Conservation (phyloP, 2,797 vertebrate genomes). For the Rallus crepitans region DNA sequence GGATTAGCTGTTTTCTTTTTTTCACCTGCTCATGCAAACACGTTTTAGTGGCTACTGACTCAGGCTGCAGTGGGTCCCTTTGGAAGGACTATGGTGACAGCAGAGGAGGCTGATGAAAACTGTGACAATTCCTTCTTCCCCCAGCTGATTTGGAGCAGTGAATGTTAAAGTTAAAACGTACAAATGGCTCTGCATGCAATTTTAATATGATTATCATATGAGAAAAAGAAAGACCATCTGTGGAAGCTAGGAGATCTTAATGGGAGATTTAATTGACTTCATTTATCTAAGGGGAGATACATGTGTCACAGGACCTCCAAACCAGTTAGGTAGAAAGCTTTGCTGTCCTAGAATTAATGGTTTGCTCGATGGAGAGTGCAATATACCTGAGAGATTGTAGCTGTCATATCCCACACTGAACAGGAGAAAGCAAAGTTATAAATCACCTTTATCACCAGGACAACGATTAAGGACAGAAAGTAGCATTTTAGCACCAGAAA, state of each 20-base stretch:
- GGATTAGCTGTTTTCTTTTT: background rate
- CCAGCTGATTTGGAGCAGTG: constrained; percentile 1
- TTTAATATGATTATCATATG: constrained; percentile 69
- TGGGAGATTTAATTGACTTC: constrained; percentile 68
- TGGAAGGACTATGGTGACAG: constrained; percentile 51
- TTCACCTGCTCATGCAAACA: constrained; percentile 8
- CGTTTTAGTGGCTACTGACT: background rate
- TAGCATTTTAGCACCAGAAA: background rate
- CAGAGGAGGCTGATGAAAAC: constrained; percentile 36
- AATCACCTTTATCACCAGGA: constrained; percentile 45
- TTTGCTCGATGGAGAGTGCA: constrained; percentile 5
- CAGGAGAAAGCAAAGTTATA: constrained; percentile 31
- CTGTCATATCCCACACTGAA: constrained; percentile 29
- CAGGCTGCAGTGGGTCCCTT: constrained; percentile 24
- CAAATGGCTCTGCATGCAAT: constrained; percentile 68
- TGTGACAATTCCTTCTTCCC: constrained; percentile 43
- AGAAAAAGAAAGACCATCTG: constrained; percentile 64
- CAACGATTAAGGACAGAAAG: constrained; percentile 25
- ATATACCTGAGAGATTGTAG: constrained; percentile 47
- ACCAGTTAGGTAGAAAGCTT: constrained; percentile 13
- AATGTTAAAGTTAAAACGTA: constrained; percentile 25
- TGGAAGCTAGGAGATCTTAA: constrained; percentile 55
- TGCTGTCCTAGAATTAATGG: constrained; percentile 49
- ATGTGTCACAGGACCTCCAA: background rate
- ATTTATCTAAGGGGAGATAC: constrained; percentile 58